phyloP scores from a whole-genome alignment of 2,888 invertebrate species.

The Suillia variegata region DNA sequence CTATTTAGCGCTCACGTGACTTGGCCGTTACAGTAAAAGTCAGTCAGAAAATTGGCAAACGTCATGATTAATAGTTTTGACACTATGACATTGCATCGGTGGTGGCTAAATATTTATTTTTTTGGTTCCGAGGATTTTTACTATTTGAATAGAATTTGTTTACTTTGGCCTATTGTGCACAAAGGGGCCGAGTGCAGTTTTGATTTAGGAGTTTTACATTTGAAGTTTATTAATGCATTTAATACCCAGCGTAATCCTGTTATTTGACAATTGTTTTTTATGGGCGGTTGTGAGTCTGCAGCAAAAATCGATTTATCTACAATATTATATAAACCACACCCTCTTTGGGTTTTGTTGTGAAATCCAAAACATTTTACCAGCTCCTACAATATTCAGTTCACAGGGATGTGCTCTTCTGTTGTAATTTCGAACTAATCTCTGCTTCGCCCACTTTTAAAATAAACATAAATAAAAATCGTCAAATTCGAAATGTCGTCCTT shows the following conservation, averaged over 20 bases:
- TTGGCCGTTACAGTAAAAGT: constrained; percentile 3
- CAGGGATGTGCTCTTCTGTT: too few relatives aligned
- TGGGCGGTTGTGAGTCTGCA: neutral
- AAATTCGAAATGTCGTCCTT: neutral
- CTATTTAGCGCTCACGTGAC: constrained; percentile 11
- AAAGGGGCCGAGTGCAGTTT: too few relatives aligned
- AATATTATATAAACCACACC: too few relatives aligned
- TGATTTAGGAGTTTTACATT: neutral
- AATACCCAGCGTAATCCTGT: neutral
- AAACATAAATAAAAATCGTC: neutral
- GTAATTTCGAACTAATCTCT: too few relatives aligned
- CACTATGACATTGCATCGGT: neutral
- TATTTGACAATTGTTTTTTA: neutral
- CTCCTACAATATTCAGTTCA: too few relatives aligned
- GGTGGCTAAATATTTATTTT: neutral
- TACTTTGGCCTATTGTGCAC: neutral
- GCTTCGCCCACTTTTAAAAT: too few relatives aligned
- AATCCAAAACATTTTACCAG: too few relatives aligned
- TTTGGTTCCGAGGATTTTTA: neutral
- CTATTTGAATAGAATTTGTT: neutral
- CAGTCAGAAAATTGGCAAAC: constrained; percentile 25
- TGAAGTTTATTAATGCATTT: neutral
- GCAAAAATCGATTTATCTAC: too few relatives aligned
- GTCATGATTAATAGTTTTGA: constrained; percentile 48
- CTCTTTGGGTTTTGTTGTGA: too few relatives aligned